A percentile compares a stretch with the other conserved stretches of the same genome.
Conservation (phyloP, 2,113 vertebrate genomes). For the Rhabdornis inornatus region DNA sequence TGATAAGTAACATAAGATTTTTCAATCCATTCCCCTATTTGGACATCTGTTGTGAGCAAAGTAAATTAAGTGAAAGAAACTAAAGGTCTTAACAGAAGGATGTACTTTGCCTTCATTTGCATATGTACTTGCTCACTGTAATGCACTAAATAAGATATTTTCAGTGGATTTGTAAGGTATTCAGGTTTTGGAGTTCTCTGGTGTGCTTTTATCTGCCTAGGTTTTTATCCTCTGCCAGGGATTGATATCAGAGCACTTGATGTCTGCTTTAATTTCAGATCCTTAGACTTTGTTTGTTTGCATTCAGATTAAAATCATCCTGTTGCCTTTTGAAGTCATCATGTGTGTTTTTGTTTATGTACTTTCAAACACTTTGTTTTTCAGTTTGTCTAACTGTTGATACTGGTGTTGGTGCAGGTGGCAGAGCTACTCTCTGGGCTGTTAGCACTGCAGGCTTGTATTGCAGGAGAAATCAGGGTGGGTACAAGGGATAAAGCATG, state of each 20-base stretch:
- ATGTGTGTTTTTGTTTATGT: not conserved
- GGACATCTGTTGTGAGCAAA: not conserved
- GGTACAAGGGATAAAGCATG: not conserved
- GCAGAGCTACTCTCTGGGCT: not conserved
- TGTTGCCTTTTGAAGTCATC: slow-evolving; percentile 33
- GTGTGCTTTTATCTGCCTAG: not conserved
- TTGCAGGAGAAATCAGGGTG: not conserved
- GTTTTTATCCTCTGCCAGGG: slow-evolving; percentile 35
- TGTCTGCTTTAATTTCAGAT: not conserved
- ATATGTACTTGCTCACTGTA: not conserved
- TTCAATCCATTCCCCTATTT: not conserved
- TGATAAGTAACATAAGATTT: not conserved
- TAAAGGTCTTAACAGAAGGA: not conserved
- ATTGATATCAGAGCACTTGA: not conserved
- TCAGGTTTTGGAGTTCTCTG: not conserved
- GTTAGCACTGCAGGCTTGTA: not conserved
- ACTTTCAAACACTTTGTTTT: not conserved
- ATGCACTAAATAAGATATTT: not conserved
- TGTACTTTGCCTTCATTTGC: not conserved
- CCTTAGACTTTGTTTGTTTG: slow-evolving; percentile 31
- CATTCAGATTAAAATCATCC: slow-evolving; percentile 25
- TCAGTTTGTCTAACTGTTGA: not conserved
- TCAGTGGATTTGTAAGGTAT: not conserved
- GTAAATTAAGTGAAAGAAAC: not conserved
- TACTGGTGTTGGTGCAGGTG: not conserved